These are phyloP conservation scores for Mus musculus DNA, from an alignment of 2,113 vertebrate genomes.

Conservation along the genomic window DNA sequence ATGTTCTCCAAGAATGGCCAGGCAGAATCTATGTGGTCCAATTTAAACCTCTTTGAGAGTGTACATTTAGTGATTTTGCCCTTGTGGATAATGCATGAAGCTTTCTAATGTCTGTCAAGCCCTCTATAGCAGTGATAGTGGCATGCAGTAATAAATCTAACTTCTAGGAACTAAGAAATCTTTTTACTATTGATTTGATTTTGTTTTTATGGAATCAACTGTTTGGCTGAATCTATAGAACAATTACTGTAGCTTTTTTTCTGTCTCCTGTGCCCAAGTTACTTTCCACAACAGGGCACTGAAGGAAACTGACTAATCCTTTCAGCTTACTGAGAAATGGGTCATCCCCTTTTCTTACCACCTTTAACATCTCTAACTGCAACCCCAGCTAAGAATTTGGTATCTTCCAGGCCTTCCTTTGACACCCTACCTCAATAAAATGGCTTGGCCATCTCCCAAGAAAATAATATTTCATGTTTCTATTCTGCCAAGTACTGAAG, in stretches of 20 bases:
- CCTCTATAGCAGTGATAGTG: background rate
- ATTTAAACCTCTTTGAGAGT: constrained; percentile 41
- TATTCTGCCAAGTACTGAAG: constrained; percentile 51
- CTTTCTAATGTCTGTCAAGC: background rate
- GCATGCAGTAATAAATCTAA: background rate
- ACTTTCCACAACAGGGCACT: background rate
- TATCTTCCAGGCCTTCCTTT: background rate
- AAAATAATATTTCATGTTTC: constrained; percentile 56
- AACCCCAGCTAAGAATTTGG: background rate
- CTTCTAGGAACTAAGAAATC: constrained; percentile 5
- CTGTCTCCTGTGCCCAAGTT: background rate
- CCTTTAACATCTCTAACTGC: background rate
- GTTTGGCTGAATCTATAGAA: constrained; percentile 28
- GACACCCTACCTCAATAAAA: background rate
- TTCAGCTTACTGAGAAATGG: constrained; percentile 50
- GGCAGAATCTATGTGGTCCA: constrained; percentile 53
- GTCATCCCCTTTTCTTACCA: constrained; percentile 15
- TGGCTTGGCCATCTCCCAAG: background rate
- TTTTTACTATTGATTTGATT: constrained; percentile 51
- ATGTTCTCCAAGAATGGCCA: constrained; percentile 38
- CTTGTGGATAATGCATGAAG: constrained; percentile 12
- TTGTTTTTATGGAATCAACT: constrained; percentile 24
- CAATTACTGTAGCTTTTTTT: constrained; percentile 51
- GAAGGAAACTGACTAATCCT: background rate
- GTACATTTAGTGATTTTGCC: constrained; percentile 62